Conservation (phyloP, 1,140 invertebrate genomes). For the Caenorhabditis brenneri region DNA sequence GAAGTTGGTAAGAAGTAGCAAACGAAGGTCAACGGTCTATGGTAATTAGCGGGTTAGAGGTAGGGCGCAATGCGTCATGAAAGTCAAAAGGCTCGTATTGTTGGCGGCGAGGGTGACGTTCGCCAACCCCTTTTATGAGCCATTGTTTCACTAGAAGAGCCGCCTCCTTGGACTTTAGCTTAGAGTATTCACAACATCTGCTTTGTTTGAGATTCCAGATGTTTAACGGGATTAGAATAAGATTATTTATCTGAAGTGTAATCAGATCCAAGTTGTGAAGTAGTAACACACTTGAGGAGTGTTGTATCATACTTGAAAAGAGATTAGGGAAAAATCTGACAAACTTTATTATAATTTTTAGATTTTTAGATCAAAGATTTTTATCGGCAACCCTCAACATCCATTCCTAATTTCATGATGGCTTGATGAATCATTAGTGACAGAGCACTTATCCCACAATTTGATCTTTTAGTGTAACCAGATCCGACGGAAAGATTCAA, state of each 20-base stretch:
- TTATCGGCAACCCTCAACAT: neutral
- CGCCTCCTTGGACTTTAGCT: neutral
- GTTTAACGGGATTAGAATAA: neutral
- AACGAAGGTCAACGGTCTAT: slow-evolving; percentile 32
- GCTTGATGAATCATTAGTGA: neutral
- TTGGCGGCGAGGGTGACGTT: slow-evolving; percentile 4
- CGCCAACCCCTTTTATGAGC: slow-evolving; percentile 31
- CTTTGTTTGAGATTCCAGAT: slow-evolving; percentile 10
- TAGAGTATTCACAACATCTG: slow-evolving; percentile 22
- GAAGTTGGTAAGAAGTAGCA: neutral
- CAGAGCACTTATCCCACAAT: slow-evolving; percentile 33
- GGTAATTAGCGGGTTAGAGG: slow-evolving; percentile 23
- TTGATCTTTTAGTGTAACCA: slow-evolving; percentile 15
- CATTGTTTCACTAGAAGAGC: slow-evolving; percentile 31
- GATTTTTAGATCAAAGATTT: too few relatives aligned
- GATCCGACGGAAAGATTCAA: neutral
- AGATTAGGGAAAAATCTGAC: too few relatives aligned
- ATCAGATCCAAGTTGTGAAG: neutral
- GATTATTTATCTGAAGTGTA: neutral
- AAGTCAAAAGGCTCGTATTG: slow-evolving; percentile 26
- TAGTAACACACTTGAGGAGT: too few relatives aligned
- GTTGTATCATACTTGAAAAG: too few relatives aligned
- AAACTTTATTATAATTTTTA: neutral
- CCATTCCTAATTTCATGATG: neutral
- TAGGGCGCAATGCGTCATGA: slow-evolving; percentile 10